Conservation (phyloP, 2,797 vertebrate genomes). For the Sebastes diploproa region DNA sequence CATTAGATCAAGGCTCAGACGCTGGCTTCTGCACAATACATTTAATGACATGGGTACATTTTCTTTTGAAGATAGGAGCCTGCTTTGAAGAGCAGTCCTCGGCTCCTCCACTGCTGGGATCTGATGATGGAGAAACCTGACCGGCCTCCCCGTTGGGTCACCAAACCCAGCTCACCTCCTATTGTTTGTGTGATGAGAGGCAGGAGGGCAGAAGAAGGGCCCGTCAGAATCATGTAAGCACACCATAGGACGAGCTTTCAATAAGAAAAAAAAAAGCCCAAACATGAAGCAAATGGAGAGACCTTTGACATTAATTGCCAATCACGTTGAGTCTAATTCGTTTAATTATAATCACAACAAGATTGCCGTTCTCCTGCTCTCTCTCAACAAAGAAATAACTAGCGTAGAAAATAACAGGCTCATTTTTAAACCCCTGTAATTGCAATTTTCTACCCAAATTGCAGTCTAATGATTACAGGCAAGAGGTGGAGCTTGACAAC, state of each 20-base stretch:
- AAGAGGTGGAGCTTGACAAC: conserved; percentile 64
- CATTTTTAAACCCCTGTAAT: conserved; percentile 61
- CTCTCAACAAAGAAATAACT: conserved; percentile 62
- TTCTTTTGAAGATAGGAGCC: conserved; percentile 57
- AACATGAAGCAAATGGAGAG: conserved; percentile 5
- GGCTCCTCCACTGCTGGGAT: conserved; percentile 48
- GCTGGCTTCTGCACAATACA: conserved; percentile 43
- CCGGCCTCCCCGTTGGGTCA: conserved; percentile 47
- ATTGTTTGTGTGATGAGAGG: conserved; percentile 10
- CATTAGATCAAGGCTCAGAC: conserved; percentile 63
- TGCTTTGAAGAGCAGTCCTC: conserved; percentile 69
- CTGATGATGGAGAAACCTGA: conserved; percentile 50
- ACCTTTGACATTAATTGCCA: conserved; percentile 53
- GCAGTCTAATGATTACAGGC: conserved; percentile 67
- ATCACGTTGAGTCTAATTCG: conserved; percentile 48
- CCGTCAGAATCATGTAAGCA: not conserved
- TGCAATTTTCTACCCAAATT: conserved; percentile 76
- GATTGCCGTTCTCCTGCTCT: conserved; percentile 30
- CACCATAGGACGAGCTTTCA: not conserved
- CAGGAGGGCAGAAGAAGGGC: not conserved
- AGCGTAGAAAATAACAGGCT: conserved; percentile 55
- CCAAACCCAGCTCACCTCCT: conserved; percentile 22
- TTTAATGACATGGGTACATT: conserved; percentile 41
- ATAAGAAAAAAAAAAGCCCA: not conserved
- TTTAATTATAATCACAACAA: conserved; percentile 66